phyloP scores from a whole-genome alignment of 2,113 vertebrate species.

The Copsychus sechellarum region DNA sequence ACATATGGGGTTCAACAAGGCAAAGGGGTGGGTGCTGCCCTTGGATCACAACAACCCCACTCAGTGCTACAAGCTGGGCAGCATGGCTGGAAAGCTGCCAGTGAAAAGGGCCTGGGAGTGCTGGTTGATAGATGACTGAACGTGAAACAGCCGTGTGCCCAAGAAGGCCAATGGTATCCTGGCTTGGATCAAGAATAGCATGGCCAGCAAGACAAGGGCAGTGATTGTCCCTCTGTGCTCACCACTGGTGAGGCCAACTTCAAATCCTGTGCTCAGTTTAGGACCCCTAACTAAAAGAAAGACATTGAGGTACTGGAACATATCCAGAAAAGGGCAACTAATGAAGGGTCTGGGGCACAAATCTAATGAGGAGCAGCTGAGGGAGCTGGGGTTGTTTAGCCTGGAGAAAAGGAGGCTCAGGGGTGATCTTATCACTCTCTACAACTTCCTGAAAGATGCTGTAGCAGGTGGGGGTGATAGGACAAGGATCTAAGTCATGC shows the following conservation, averaged over 20 bases:
- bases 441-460: neutral
- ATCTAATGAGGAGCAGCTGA: neutral
- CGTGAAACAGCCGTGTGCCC: neutral
- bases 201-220: neutral
- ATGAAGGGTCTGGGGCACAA: neutral
- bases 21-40: rapidly evolving
- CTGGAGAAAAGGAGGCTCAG: neutral
- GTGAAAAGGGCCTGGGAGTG: neutral
- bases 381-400: neutral
- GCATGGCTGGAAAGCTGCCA: neutral
- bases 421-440: neutral
- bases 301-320: neutral
- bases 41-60: neutral
- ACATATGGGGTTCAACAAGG: neutral
- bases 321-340: neutral
- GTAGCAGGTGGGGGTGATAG: neutral
- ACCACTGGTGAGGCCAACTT: neutral
- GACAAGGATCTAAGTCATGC: neutral
- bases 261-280: neutral
- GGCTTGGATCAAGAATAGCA: neutral
- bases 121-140: neutral
- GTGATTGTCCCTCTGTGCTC: neutral
- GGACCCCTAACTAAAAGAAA: neutral
- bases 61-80: neutral
- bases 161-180: neutral